Conservation (phyloP, 2,113 vertebrate genomes). For the Sceloporus undulatus region DNA sequence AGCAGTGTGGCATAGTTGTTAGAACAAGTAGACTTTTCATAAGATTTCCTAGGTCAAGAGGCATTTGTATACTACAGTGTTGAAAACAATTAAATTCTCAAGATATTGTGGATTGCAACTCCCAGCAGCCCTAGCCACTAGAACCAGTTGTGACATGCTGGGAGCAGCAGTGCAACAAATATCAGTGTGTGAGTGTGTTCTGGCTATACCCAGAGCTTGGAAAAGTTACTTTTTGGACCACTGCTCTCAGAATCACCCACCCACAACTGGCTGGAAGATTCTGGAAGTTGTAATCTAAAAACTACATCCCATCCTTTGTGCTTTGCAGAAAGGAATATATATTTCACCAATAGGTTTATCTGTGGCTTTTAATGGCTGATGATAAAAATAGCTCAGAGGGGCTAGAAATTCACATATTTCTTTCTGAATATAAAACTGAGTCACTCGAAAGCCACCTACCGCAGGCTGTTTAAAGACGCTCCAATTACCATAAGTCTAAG, state of each 20-base stretch:
- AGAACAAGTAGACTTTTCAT: background rate
- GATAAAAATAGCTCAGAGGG: slow-evolving; percentile 73
- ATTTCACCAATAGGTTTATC: slow-evolving; percentile 58
- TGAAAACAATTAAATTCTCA: background rate
- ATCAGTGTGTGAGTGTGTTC: background rate
- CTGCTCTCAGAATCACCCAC: too few relatives aligned
- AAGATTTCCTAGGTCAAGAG: background rate
- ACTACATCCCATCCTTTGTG: background rate
- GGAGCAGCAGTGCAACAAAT: background rate
- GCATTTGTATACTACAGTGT: background rate
- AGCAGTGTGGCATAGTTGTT: too few relatives aligned
- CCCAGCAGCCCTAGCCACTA: too few relatives aligned
- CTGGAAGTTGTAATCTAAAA: too few relatives aligned
- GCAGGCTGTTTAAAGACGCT: slow-evolving; percentile 61
- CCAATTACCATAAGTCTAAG: slow-evolving; percentile 62
- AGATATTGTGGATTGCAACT: background rate
- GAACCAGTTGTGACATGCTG: background rate
- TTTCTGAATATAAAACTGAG: slow-evolving; percentile 72
- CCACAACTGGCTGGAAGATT: too few relatives aligned
- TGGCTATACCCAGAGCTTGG: too few relatives aligned
- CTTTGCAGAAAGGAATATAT: slow-evolving; percentile 48
- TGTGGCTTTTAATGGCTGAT: slow-evolving; percentile 72
- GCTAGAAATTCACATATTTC: slow-evolving; percentile 66
- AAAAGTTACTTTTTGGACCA: too few relatives aligned
- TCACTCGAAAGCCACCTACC: slow-evolving; percentile 75